These are phyloP conservation scores for Aurelia sp. DNA, from an alignment of 30 jellyfish, hydroid and myxozoan genomes.

Conservation along the genomic window DNA sequence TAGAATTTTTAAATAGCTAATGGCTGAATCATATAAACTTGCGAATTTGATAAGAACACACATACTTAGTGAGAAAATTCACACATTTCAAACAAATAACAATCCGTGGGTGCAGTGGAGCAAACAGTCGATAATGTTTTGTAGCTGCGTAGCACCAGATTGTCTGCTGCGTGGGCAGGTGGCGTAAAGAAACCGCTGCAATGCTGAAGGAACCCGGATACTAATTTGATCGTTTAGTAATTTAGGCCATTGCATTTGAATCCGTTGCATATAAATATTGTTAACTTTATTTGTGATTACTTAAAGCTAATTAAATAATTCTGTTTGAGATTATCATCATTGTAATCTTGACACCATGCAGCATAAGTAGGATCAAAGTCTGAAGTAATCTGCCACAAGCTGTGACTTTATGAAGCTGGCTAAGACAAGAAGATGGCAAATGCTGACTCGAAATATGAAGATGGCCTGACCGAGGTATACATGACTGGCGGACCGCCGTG, in stretches of 20 bases:
- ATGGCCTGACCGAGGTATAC: constrained; percentile 41
- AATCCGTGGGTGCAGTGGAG: too few relatives aligned
- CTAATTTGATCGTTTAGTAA: constrained; percentile 13
- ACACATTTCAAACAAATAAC: too few relatives aligned
- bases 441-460: neutral
- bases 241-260: constrained; percentile 21
- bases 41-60: too few relatives aligned
- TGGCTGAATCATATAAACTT: too few relatives aligned
- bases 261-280: neutral
- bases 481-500: constrained; percentile 96
- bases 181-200: constrained; percentile 17
- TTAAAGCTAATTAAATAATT: constrained; percentile 2
- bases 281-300: too few relatives aligned
- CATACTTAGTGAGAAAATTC: too few relatives aligned
- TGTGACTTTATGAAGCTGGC: constrained; percentile 9
- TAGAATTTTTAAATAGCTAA: too few relatives aligned
- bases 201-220: constrained; percentile 45
- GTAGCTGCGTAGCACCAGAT: too few relatives aligned
- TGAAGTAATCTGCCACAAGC: constrained; percentile 48
- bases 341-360: constrained; percentile 27
- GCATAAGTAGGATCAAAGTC: constrained; percentile 41
- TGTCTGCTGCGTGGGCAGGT: constrained; percentile 22
- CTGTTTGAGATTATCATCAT: constrained; percentile 15
- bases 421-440: constrained; percentile 39
- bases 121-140: too few relatives aligned